These are phyloP conservation scores for Megaustenia siamemsis DNA, from an alignment of 2,888 invertebrate genomes.

Conservation along the genomic window DNA sequence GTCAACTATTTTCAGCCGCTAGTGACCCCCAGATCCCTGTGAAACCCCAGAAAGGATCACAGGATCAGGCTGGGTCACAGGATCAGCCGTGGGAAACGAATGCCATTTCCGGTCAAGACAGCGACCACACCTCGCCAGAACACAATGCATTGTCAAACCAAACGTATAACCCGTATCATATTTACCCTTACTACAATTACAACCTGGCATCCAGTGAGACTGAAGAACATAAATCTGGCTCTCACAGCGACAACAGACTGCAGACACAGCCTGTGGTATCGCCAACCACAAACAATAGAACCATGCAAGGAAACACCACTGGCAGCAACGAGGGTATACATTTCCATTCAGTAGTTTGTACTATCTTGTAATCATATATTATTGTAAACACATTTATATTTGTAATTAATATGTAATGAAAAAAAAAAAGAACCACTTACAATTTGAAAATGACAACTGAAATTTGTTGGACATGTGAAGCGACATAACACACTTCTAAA, in stretches of 20 bases:
- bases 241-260: not conserved
- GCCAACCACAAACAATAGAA: not conserved
- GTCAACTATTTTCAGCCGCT: conserved; percentile 6
- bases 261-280: not conserved
- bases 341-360: too few species aligned
- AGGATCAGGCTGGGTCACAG: conserved; percentile 3
- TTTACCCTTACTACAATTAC: conserved; percentile 35
- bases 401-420: too few species aligned
- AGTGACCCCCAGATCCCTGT: not conserved
- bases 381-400: too few species aligned
- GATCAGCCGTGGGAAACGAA: conserved; percentile 13
- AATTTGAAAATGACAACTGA: too few species aligned
- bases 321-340: conserved; percentile 7
- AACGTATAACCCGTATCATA: conserved; percentile 3
- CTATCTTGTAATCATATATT: too few species aligned
- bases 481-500: too few species aligned
- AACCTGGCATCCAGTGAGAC: not conserved
- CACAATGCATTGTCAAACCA: conserved; percentile 14
- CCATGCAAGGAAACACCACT: not conserved
- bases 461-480: too few species aligned
- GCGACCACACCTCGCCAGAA: conserved; percentile 8
- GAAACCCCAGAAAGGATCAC: not conserved
- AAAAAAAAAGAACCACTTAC: too few species aligned
- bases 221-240: not conserved
- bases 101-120: not conserved